Percentiles rank a stretch among this genome's conserved stretches.
phyloP scores from a whole-genome alignment of 2,797 vertebrate genomes.

The Sardinella longiceps region DNA sequence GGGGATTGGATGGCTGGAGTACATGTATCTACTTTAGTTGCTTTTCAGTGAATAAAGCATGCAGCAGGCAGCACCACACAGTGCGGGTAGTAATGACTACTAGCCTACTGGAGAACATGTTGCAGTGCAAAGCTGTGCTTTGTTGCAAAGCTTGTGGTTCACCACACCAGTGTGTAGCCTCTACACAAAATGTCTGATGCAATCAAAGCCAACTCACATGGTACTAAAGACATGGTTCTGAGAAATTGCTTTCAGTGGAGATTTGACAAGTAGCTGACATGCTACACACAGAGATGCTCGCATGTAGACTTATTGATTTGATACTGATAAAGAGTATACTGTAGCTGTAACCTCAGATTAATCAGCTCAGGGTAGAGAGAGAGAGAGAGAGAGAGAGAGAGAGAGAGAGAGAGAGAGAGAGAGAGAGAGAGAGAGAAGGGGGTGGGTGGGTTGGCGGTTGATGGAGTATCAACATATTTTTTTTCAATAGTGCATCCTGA shows the following conservation, averaged over 20 bases:
- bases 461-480: background rate
- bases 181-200: background rate
- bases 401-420: background rate
- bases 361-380: background rate
- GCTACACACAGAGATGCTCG: conserved; percentile 1
- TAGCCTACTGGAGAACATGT: background rate
- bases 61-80: background rate
- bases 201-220: background rate
- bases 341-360: background rate
- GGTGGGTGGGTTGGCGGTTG: background rate
- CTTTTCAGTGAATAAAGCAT: background rate
- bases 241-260: conserved; percentile 35
- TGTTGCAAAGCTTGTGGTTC: background rate
- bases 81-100: background rate
- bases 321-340: conserved; percentile 10
- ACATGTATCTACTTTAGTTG: background rate
- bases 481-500: background rate
- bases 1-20: background rate
- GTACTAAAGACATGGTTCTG: conserved; percentile 22
- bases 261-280: background rate
- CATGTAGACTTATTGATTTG: background rate
- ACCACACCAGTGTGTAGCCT: background rate
- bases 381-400: background rate
- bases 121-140: background rate
- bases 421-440: background rate